Conservation (phyloP, 2,113 vertebrate genomes). For the Crotophaga sulcirostris region DNA sequence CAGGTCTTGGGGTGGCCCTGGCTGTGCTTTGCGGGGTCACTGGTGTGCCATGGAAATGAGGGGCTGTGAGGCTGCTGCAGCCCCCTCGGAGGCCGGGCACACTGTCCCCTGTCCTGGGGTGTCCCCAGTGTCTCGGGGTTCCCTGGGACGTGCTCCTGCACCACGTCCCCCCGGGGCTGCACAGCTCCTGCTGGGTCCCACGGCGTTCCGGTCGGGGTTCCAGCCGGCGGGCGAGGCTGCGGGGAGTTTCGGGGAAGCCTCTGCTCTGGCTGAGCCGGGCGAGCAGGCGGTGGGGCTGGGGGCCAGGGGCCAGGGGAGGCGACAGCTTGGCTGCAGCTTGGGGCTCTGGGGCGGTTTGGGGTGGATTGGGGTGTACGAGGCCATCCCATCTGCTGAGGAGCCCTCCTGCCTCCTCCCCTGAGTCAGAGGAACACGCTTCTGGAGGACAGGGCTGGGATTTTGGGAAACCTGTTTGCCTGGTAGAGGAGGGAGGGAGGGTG, state of each 20-base stretch:
- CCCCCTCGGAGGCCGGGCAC: not conserved
- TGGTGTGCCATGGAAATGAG: not conserved
- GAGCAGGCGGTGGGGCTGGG: not conserved
- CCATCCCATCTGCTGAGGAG: not conserved
- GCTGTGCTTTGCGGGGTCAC: fast-evolving
- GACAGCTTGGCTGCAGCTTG: fast-evolving
- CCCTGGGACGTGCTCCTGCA: fast-evolving
- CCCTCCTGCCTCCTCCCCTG: not conserved
- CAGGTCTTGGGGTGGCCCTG: not conserved
- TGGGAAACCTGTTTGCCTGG: slow-evolving; percentile 43
- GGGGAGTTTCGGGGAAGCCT: not conserved
- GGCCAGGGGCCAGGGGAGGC: not conserved
- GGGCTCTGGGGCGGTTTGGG: not conserved
- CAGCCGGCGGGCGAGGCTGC: not conserved
- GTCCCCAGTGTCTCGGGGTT: not conserved
- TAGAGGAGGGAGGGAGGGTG: not conserved
- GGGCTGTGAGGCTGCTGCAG: not conserved
- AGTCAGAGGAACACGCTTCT: slow-evolving; percentile 2
- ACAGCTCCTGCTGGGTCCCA: not conserved
- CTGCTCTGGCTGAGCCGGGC: not conserved
- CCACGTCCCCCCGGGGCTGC: not conserved
- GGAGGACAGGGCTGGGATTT: slow-evolving; percentile 3
- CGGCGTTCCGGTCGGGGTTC: not conserved
- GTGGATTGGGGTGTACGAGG: not conserved
- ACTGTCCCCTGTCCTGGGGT: not conserved